Percentiles rank a stretch among this genome's conserved stretches.
Conservation (phyloP, 2,888 invertebrate genomes). For the Selenia dentaria region DNA sequence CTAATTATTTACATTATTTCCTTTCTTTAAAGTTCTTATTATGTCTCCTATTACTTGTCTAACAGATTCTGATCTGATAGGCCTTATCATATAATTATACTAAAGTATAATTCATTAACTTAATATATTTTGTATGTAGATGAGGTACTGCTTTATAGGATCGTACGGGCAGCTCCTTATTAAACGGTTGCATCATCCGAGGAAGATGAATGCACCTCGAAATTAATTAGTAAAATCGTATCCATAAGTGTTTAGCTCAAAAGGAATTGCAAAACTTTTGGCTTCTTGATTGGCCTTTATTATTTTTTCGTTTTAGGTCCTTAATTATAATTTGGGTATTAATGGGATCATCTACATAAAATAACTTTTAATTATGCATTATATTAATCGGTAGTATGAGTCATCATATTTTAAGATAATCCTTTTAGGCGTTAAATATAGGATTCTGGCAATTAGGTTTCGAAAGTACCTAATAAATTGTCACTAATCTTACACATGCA, state of each 20-base stretch:
- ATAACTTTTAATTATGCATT: constrained; percentile 3
- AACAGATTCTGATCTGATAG: too few relatives aligned
- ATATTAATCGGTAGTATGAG: too few relatives aligned
- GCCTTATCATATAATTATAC: too few relatives aligned
- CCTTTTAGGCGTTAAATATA: too few relatives aligned
- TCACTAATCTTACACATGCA: too few relatives aligned
- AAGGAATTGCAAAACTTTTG: constrained; percentile 42
- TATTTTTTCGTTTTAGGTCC: constrained; percentile 8
- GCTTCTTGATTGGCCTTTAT: constrained; percentile 51
- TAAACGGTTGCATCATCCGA: constrained; percentile 71
- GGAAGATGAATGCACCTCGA: constrained; percentile 75
- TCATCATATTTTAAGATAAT: too few relatives aligned
- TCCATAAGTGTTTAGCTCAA: constrained; percentile 55
- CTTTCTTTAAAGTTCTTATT: too few relatives aligned
- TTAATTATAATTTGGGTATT: constrained; percentile 1
- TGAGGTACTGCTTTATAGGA: constrained; percentile 3
- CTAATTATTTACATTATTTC: too few relatives aligned
- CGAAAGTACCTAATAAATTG: too few relatives aligned
- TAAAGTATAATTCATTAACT: too few relatives aligned
- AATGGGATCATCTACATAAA: constrained; percentile 2
- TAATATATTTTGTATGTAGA: neutral
- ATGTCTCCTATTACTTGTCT: too few relatives aligned
- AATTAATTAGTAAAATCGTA: constrained; percentile 80
- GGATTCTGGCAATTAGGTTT: too few relatives aligned
- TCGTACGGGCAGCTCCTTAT: constrained; percentile 51